These are phyloP conservation scores for Oasisia sp. DNA, from an alignment of 2,888 invertebrate species.

Conservation along the genomic window DNA sequence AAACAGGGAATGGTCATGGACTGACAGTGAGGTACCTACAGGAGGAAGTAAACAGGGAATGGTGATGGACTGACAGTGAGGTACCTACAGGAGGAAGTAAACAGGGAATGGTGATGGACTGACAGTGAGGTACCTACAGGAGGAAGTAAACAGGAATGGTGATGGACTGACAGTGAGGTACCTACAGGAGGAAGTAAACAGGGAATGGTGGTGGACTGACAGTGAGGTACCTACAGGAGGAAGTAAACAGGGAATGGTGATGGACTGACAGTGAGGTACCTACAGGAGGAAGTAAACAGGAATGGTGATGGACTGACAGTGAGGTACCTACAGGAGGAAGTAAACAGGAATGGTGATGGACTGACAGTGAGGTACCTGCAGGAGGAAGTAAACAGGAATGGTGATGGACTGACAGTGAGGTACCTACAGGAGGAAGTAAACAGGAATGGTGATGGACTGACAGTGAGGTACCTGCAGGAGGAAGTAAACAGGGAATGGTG, in stretches of 20 bases:
- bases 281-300: conserved; percentile 62
- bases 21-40: conserved; percentile 55
- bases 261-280: conserved; percentile 50
- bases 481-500: no score
- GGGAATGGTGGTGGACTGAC: no score
- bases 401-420: no score
- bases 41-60: conserved; percentile 60
- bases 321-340: conserved; percentile 60
- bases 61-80: no score
- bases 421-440: conserved; percentile 63
- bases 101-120: no score
- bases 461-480: conserved; percentile 58
- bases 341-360: no score
- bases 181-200: conserved; percentile 63
- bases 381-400: conserved; percentile 60
- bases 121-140: conserved; percentile 54
- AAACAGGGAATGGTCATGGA: no score
- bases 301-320: no score
- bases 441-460: no score
- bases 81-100: conserved; percentile 62
- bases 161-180: conserved; percentile 43
- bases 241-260: no score
- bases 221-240: conserved; percentile 58
- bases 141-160: no score
- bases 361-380: conserved; percentile 55